Conservation (phyloP, 2,888 invertebrate genomes). For the Ormyrus pomaceus region DNA sequence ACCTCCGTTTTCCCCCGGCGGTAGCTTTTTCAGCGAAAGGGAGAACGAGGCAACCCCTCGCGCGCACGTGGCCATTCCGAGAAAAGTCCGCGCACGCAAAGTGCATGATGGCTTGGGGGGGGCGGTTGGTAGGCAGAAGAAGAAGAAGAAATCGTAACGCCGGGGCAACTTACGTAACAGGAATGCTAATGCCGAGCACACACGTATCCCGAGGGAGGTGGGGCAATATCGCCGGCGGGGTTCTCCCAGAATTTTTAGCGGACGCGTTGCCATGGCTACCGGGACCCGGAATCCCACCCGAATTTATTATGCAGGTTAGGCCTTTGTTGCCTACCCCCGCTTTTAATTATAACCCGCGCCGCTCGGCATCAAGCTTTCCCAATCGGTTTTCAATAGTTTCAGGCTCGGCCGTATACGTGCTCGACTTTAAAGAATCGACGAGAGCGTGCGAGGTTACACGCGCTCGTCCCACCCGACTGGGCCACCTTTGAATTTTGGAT, state of each 20-base stretch:
- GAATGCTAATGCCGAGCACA: slow-evolving; percentile 41
- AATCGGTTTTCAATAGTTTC: slow-evolving; percentile 55
- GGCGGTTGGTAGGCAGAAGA: not conserved
- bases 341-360: slow-evolving; percentile 48
- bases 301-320: slow-evolving; percentile 44
- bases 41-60: not conserved
- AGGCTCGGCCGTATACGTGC: not conserved
- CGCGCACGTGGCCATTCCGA: slow-evolving; percentile 12
- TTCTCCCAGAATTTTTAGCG: slow-evolving; percentile 40
- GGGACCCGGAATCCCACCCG: slow-evolving; percentile 25
- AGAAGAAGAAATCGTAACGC: slow-evolving; percentile 36
- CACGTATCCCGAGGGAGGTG: not conserved
- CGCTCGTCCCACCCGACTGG: slow-evolving; percentile 7
- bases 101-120: not conserved
- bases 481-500: slow-evolving; percentile 5
- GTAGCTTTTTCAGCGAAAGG: slow-evolving; percentile 7
- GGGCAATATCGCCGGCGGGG: slow-evolving; percentile 2
- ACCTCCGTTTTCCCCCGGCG: not conserved
- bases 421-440: not conserved
- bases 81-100: slow-evolving; percentile 6
- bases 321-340: not conserved
- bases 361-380: slow-evolving; percentile 7
- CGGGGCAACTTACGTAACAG: slow-evolving; percentile 10
- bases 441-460: not conserved
- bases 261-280: slow-evolving; percentile 35